Conservation (phyloP, 2,797 vertebrate species). For the Typhlichthys eigenmanni region DNA sequence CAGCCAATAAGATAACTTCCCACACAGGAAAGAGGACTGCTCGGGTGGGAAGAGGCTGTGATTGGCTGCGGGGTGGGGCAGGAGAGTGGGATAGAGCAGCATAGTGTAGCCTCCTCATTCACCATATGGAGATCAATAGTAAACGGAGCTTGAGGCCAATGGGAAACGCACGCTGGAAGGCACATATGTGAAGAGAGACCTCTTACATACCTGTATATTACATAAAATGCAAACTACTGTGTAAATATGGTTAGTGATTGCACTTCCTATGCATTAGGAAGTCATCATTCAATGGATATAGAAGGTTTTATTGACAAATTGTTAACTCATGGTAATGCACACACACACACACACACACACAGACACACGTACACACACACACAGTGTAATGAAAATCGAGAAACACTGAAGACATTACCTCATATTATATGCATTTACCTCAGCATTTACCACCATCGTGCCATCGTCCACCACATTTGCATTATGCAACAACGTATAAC, state of each 20-base stretch:
- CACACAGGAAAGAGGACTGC: slow-evolving; percentile 28
- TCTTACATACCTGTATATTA: no score
- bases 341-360: slow-evolving; percentile 6
- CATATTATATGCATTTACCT: neutral
- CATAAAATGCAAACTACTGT: neutral
- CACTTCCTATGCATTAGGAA: no score
- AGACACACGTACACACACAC: slow-evolving; percentile 39
- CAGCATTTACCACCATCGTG: no score
- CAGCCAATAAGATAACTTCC: no score
- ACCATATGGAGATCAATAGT: slow-evolving; percentile 72
- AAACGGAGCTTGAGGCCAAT: slow-evolving; percentile 58
- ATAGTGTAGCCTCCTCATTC: slow-evolving; percentile 71
- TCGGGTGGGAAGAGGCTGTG: slow-evolving; percentile 44
- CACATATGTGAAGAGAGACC: slow-evolving; percentile 9
- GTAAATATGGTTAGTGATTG: no score
- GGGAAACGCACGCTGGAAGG: slow-evolving; percentile 17
- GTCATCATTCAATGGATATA: no score
- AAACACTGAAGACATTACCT: no score
- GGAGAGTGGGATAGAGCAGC: slow-evolving; percentile 55
- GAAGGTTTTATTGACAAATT: no score
- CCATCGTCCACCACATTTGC: no score
- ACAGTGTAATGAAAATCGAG: slow-evolving; percentile 25
- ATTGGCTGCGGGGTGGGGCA: slow-evolving; percentile 61
- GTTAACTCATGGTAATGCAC: neutral
- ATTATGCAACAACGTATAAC: no score